Evolutionary conservation across 1,140 invertebrate species (phyloP).

Genomic region (Drosophila saltans): DNA sequence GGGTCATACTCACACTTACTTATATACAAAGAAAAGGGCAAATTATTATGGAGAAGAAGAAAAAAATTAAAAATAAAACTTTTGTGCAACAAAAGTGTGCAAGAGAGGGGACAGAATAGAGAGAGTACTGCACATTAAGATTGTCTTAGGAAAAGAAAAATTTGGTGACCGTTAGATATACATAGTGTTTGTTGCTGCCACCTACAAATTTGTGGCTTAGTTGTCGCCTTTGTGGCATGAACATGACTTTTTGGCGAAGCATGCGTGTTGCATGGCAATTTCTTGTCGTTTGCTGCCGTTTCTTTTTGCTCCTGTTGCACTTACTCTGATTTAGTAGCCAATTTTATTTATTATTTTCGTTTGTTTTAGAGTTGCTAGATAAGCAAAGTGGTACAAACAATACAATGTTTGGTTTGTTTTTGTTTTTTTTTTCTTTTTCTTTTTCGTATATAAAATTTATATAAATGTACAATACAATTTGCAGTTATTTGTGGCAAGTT

Average conservation of each 20-base stretch:
- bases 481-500: conserved; percentile 69
- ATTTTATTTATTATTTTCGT: conserved; percentile 30
- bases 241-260: conserved; percentile 81
- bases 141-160: conserved; percentile 21
- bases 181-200: conserved; percentile 54
- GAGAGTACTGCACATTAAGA: conserved; percentile 25
- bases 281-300: conserved; percentile 62
- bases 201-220: conserved; percentile 79
- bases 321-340: conserved; percentile 66
- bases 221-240: conserved; percentile 77
- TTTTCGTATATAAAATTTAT: too few relatives aligned
- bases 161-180: conserved; percentile 17
- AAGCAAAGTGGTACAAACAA: conserved; percentile 67
- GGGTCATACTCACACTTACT: neutral
- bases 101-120: neutral
- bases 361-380: conserved; percentile 54
- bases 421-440: conserved; percentile 29
- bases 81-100: neutral
- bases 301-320: conserved; percentile 28
- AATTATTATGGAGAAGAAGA: conserved; percentile 34
- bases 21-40: conserved; percentile 50
- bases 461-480: conserved; percentile 48
- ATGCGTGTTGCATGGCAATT: conserved; percentile 79
- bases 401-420: conserved; percentile 54
- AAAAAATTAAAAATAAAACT: conserved; percentile 4